Conservation (phyloP, 2,113 vertebrate genomes). For the Xiphorhynchus elegans region DNA sequence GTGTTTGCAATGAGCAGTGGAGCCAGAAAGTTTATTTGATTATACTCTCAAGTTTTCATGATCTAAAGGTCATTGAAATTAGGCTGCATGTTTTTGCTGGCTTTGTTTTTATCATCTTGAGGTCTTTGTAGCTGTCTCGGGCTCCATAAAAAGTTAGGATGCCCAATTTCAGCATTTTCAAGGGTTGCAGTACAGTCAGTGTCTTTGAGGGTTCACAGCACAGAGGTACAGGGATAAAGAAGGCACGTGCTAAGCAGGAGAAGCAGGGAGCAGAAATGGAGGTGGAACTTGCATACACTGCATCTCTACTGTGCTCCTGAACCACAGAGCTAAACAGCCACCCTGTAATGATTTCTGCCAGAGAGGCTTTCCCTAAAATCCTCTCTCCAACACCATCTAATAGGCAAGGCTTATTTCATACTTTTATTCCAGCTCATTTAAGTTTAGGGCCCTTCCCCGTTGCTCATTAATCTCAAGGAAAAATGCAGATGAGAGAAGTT, state of each 20-base stretch:
- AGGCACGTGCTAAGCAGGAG: neutral
- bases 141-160: neutral
- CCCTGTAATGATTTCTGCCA: neutral
- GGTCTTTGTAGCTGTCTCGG: neutral
- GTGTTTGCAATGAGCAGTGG: neutral
- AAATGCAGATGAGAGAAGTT: constrained; percentile 54
- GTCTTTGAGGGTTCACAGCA: neutral
- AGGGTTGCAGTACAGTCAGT: neutral
- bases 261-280: neutral
- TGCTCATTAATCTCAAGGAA: constrained; percentile 48
- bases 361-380: neutral
- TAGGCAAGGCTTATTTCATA: constrained; percentile 27
- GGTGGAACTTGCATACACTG: neutral
- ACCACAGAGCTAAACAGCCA: neutral
- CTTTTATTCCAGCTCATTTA: constrained; percentile 49
- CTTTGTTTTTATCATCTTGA: neutral
- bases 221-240: neutral
- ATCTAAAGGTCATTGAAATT: neutral
- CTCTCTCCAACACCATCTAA: constrained; percentile 1
- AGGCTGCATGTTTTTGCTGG: neutral
- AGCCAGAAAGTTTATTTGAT: neutral
- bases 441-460: neutral
- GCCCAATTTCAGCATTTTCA: neutral
- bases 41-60: neutral
- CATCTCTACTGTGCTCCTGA: neutral